These are phyloP conservation scores for Neoseiulus cucumeris DNA, from an alignment of 1,140 invertebrate species.

Conservation along the genomic window DNA sequence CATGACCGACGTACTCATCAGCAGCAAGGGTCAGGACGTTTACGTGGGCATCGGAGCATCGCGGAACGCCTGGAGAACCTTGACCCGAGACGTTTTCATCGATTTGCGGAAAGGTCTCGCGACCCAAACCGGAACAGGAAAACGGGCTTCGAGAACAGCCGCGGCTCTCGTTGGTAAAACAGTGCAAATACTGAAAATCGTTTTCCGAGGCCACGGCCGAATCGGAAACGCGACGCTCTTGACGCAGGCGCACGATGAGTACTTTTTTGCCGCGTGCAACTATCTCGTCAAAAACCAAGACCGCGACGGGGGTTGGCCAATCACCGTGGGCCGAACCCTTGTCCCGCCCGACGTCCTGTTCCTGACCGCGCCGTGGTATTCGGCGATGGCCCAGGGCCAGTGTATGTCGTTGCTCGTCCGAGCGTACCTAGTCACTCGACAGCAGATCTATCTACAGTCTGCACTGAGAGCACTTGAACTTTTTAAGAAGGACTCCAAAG, in stretches of 20 bases:
- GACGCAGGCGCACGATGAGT: conserved; percentile 58
- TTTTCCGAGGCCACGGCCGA: conserved; percentile 50
- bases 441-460: conserved; percentile 51
- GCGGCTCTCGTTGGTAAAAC: conserved; percentile 14
- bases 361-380: conserved; percentile 73
- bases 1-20: conserved; percentile 46
- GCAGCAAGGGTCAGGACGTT: conserved; percentile 49
- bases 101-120: conserved; percentile 73
- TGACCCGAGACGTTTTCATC: conserved; percentile 68
- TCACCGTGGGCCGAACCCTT: conserved; percentile 56
- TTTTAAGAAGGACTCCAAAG: conserved; percentile 43
- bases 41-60: conserved; percentile 60
- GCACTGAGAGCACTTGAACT: conserved; percentile 56
- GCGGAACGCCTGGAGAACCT: conserved; percentile 45
- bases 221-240: conserved; percentile 61
- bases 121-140: conserved; percentile 41
- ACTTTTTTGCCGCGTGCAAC: conserved; percentile 75
- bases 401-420: conserved; percentile 75
- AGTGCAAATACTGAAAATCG: conserved; percentile 37
- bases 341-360: conserved; percentile 46
- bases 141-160: conserved; percentile 39
- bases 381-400: conserved; percentile 94
- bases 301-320: conserved; percentile 63
- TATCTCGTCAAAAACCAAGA: conserved; percentile 83
- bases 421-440: conserved; percentile 59